Percentiles rank a stretch among this genome's conserved stretches.
These are phyloP conservation scores for Enteromius afrohamiltoni DNA, from an alignment of 2,797 vertebrate species.

Conservation along the genomic window DNA sequence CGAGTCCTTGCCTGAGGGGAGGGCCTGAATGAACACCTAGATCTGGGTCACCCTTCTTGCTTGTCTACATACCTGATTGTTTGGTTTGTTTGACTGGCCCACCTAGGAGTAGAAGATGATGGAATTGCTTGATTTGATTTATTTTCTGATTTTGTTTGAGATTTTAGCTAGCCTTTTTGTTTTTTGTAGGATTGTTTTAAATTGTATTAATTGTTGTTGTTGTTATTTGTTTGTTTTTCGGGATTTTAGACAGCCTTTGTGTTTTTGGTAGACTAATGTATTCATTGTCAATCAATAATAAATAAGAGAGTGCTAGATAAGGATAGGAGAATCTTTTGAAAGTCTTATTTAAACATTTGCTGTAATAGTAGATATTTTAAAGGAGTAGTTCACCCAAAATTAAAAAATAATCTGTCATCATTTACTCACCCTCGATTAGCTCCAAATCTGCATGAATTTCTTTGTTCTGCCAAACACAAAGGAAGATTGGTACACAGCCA, in stretches of 20 bases:
- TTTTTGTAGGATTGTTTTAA: not conserved
- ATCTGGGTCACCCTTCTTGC: constrained; percentile 46
- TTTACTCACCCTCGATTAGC: too few species aligned
- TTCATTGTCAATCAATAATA: not conserved
- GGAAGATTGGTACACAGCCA: not conserved
- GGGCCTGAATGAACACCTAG: constrained; percentile 26
- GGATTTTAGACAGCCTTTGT: too few species aligned
- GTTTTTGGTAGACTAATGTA: too few species aligned
- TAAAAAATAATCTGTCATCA: too few species aligned
- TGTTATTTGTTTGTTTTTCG: too few species aligned
- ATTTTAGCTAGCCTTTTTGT: not conserved
- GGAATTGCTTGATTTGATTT: not conserved
- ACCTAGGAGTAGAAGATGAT: not conserved
- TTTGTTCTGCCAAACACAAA: too few species aligned
- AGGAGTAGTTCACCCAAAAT: too few species aligned
- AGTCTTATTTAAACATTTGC: not conserved
- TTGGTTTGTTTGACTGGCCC: not conserved
- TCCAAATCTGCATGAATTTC: too few species aligned
- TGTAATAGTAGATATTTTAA: too few species aligned
- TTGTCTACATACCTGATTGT: constrained; percentile 15
- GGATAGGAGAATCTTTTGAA: not conserved
- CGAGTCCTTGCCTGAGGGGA: constrained; percentile 62
- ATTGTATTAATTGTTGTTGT: not conserved
- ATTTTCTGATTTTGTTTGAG: not conserved
- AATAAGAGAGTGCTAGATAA: not conserved